These are phyloP conservation scores for Chrysolina oricalcia DNA, from an alignment of 2,888 invertebrate species.

Conservation along the genomic window DNA sequence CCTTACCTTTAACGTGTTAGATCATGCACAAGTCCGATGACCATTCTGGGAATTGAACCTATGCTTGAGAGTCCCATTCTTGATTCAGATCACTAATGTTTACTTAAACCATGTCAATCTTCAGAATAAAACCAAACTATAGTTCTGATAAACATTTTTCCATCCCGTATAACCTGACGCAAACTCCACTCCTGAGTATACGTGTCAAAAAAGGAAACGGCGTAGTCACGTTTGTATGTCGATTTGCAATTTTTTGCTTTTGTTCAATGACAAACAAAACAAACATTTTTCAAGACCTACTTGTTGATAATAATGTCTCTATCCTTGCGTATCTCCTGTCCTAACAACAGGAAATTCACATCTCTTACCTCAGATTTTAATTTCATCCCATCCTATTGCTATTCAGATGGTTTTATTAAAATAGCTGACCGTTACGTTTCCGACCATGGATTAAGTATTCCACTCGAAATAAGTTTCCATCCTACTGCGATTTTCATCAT, in stretches of 20 bases:
- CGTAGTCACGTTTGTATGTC: conserved; percentile 48
- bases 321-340: conserved; percentile 69
- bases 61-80: too few species aligned
- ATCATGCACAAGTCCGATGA: too few species aligned
- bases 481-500: conserved; percentile 35
- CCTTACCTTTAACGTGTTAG: too few species aligned
- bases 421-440: conserved; percentile 41
- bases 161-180: background rate
- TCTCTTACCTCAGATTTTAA: conserved; percentile 66
- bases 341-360: conserved; percentile 67
- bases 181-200: background rate
- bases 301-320: conserved; percentile 68
- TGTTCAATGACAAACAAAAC: conserved; percentile 52
- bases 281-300: conserved; percentile 61
- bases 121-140: too few species aligned
- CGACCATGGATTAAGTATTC: conserved; percentile 48
- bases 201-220: conserved; percentile 43
- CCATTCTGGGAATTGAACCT: too few species aligned
- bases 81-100: too few species aligned
- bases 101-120: too few species aligned
- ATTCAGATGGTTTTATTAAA: conserved; percentile 43
- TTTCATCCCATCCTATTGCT: conserved; percentile 46
- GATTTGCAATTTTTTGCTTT: conserved; percentile 62
- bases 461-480: conserved; percentile 43
- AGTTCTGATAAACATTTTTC: background rate